A percentile compares a stretch with the other conserved stretches of the same genome.
Evolutionary conservation across 2,113 vertebrate species (phyloP).

Genomic region (Cygnus atratus): DNA sequence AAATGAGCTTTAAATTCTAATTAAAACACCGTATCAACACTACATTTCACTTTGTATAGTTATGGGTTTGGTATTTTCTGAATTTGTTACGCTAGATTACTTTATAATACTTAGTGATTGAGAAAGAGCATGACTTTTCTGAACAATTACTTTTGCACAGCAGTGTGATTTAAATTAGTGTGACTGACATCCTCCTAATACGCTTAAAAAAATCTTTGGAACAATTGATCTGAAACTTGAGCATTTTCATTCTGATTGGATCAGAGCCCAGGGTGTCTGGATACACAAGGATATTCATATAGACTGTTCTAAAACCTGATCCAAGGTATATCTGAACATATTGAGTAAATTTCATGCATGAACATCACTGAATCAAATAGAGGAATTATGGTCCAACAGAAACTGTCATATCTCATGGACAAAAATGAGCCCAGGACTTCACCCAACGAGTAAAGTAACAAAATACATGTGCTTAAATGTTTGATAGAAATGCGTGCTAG

Average conservation of each 20-base stretch:
- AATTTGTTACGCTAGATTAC: slow-evolving; percentile 1
- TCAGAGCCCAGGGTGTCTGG: not conserved
- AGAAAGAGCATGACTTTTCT: not conserved
- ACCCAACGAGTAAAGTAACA: not conserved
- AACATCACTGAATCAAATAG: not conserved
- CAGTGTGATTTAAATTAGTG: slow-evolving; percentile 13
- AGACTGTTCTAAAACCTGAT: not conserved
- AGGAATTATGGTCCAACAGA: not conserved
- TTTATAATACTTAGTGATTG: not conserved
- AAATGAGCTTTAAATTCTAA: slow-evolving; percentile 40
- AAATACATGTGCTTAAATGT: not conserved
- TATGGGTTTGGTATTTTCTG: slow-evolving; percentile 30
- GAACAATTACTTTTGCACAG: slow-evolving; percentile 26
- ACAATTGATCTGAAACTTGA: slow-evolving; percentile 20
- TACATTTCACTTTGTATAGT: slow-evolving; percentile 13
- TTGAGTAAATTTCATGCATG: not conserved
- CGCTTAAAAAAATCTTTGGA: not conserved
- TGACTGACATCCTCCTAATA: slow-evolving; percentile 24
- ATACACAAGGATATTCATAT: not conserved
- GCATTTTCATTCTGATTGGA: not conserved
- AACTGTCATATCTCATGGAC: not conserved
- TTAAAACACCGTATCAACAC: slow-evolving; percentile 36
- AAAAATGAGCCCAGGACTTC: not conserved
- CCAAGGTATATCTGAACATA: not conserved
- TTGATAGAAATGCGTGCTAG: not conserved